Evolutionary conservation across 2,888 invertebrate species (phyloP).

Genomic region (Dexiosoma caninum): DNA sequence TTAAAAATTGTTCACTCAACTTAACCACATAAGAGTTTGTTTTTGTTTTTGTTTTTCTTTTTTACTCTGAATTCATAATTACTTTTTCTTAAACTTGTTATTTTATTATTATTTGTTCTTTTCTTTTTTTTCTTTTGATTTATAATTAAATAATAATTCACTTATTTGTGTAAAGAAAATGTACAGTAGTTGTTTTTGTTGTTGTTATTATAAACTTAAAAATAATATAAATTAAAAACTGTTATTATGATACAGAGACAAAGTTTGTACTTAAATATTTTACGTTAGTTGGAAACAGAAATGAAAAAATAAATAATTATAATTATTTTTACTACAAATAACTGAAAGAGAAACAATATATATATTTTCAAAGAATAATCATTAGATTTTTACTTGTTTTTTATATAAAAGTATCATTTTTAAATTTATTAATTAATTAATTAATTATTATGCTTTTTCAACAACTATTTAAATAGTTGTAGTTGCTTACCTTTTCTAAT

Average conservation of each 20-base stretch:
- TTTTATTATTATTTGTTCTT: constrained; percentile 1
- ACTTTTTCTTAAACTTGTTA: constrained; percentile 34
- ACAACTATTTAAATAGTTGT: constrained; percentile 55
- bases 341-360: not conserved
- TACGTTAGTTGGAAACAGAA: constrained; percentile 27
- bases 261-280: constrained; percentile 64
- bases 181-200: constrained; percentile 48
- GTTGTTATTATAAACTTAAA: constrained; percentile 35
- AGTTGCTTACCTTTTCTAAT: constrained; percentile 32
- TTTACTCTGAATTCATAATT: constrained; percentile 40
- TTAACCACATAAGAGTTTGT: constrained; percentile 62
- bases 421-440: too few species aligned
- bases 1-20: constrained; percentile 63
- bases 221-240: constrained; percentile 33
- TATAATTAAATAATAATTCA: constrained; percentile 58
- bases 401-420: constrained; percentile 56
- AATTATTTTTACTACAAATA: not conserved
- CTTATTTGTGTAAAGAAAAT: constrained; percentile 50
- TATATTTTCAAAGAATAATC: constrained; percentile 8
- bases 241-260: constrained; percentile 57
- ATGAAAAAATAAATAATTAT: not conserved
- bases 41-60: constrained; percentile 9
- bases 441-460: constrained; percentile 30
- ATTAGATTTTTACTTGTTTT: constrained; percentile 27
- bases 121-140: constrained; percentile 38